Percentiles rank a stretch among this genome's conserved stretches.
Conservation (phyloP, 2,113 vertebrate species). For the Solea solea region DNA sequence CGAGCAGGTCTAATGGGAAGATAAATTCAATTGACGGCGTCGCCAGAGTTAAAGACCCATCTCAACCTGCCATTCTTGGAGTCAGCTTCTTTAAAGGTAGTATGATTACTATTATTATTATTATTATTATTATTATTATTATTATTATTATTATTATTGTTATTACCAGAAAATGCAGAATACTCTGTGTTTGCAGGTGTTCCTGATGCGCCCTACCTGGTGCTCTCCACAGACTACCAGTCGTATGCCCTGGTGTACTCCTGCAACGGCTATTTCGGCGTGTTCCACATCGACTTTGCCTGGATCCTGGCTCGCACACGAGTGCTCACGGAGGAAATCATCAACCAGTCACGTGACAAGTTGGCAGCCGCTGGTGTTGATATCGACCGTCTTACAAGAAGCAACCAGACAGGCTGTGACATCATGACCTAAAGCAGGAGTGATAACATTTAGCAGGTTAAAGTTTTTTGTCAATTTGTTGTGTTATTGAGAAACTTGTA, state of each 20-base stretch:
- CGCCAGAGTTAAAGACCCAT: constrained; percentile 46
- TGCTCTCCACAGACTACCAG: constrained; percentile 64
- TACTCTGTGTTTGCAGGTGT: constrained; percentile 28
- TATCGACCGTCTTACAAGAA: constrained; percentile 17
- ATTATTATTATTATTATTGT: neutral
- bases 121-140: neutral
- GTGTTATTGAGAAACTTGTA: too few relatives aligned
- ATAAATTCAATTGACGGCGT: constrained; percentile 50
- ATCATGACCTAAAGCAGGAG: neutral
- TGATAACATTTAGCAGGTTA: too few relatives aligned
- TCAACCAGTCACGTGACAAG: constrained; percentile 7
- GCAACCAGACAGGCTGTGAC: constrained; percentile 53
- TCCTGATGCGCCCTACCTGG: constrained; percentile 54
- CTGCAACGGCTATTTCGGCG: constrained; percentile 40
- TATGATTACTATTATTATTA: neutral
- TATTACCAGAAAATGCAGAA: too few relatives aligned
- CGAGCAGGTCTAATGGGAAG: constrained; percentile 46
- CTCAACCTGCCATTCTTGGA: constrained; percentile 51
- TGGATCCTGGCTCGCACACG: constrained; percentile 66
- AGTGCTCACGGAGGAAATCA: neutral
- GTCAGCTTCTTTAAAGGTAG: constrained; percentile 65
- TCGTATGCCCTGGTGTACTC: constrained; percentile 62
- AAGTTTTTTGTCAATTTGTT: too few relatives aligned
- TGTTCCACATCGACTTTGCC: constrained; percentile 63
- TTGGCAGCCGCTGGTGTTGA: constrained; percentile 27